Base-by-base conservation (phyloP, 1,140 invertebrate genomes). In the Metaphire vulgaris region DNA sequence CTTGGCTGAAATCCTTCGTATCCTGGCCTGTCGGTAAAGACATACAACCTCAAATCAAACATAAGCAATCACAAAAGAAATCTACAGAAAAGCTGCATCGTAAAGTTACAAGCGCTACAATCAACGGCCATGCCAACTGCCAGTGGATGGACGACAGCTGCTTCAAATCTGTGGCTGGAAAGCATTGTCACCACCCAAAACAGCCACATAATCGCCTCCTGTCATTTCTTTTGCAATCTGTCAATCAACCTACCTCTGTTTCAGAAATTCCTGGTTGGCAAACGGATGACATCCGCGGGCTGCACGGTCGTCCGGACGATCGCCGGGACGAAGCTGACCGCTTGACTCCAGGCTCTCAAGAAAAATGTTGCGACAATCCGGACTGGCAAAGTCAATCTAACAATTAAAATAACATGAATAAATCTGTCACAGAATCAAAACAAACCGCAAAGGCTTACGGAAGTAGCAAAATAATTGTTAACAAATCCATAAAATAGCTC, bases 341-440 rank as follows among this genome's bases (percentile, higher is more conserved):
- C 83, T 81, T 74, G 81, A 92, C 82, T 95, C 93, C 80, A 95
- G 88, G 83, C 93, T 91, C 81, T 96, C 93, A 85, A 93, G 94
- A 85, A 97, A 97, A 30, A 92, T 90, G 81, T 93, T 93, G 87
- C 93, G 90, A 81, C 89, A 90, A 90, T 95, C 84, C 89, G 88
- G 88, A 77, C 93, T 96, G 0, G 95, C 95, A 89, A 96, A 98
- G 87, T 98, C 96, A 79, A 97, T 93, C 86, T 96, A 92, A n/a
- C 81, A 81, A 41, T 65, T 65, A 14, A 65, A 65, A 65, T n/a
- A n/a, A n/a, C n/a, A n/a, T n/a, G n/a, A n/a, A n/a, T n/a, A n/a
- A n/a, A n/a, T n/a, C n/a, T n/a, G n/a, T n/a, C n/a, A n/a, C n/a
- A n/a, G n/a, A n/a, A n/a, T n/a, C n/a, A 67, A 1, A 67, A 67